A percentile compares a stretch with the other conserved stretches of the same genome.
These are phyloP conservation scores for Patagioenas fasciata DNA, from an alignment of 2,113 vertebrate species.

Conservation along the genomic window DNA sequence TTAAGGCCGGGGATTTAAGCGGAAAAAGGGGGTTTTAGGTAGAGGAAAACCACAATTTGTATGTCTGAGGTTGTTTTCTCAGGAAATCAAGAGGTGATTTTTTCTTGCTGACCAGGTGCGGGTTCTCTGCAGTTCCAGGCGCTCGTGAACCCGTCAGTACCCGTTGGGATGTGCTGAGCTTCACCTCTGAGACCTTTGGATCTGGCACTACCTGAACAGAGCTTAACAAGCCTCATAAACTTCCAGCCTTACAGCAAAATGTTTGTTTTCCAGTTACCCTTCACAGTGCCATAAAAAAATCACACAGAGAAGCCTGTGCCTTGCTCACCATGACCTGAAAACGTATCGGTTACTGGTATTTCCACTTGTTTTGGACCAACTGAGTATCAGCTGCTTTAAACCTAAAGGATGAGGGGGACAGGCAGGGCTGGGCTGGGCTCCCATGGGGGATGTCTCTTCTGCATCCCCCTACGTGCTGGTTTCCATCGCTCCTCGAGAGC, in stretches of 20 bases:
- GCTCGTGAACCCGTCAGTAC: not conserved
- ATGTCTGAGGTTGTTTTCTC: not conserved
- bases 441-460: not conserved
- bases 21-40: not conserved
- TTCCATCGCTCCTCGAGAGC: not conserved
- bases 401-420: no score
- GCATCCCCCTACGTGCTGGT: not conserved
- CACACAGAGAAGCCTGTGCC: not conserved
- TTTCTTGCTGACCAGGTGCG: not conserved
- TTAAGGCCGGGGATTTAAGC: not conserved
- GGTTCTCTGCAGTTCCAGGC: not conserved
- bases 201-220: not conserved
- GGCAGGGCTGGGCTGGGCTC: not conserved
- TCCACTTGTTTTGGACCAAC: not conserved
- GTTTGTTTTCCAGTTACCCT: not conserved
- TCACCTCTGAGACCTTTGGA: not conserved
- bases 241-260: not conserved
- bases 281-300: not conserved
- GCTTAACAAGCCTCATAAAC: not conserved
- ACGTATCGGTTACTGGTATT: not conserved
- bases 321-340: rapidly evolving
- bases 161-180: no score
- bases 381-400: not conserved
- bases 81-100: not conserved
- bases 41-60: not conserved